phyloP scores from a whole-genome alignment of 2,797 vertebrate genomes.

The Vultur gryphus region DNA sequence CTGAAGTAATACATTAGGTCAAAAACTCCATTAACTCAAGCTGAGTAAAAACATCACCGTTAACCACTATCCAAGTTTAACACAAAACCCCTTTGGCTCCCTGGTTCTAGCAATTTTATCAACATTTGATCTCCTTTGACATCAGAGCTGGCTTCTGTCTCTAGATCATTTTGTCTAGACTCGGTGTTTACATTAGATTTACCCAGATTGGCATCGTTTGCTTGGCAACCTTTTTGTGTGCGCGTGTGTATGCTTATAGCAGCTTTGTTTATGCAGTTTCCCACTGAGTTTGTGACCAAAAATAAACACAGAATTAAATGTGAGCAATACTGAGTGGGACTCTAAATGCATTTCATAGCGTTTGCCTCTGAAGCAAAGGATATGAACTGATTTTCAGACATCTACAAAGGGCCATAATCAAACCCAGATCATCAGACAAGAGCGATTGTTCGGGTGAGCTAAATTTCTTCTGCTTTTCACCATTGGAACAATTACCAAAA shows the following conservation, averaged over 20 bases:
- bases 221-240: not conserved
- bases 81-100: not conserved
- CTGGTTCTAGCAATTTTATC: constrained; percentile 23
- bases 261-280: constrained; percentile 14
- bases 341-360: not conserved
- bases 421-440: constrained; percentile 32
- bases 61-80: not conserved
- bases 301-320: not conserved
- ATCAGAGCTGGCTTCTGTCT: constrained; percentile 53
- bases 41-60: not conserved
- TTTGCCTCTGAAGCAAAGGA: not conserved
- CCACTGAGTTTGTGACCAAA: constrained; percentile 16
- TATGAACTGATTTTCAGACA: constrained; percentile 9
- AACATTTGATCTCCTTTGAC: constrained; percentile 52
- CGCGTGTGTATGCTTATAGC: not conserved
- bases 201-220: not conserved
- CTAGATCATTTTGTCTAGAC: constrained; percentile 42
- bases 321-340: constrained; percentile 10
- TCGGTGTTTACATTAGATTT: not conserved
- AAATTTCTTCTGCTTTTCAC: constrained; percentile 17
- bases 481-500: constrained; percentile 30
- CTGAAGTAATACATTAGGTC: not conserved
- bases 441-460: not conserved
- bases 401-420: constrained; percentile 41
- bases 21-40: not conserved